Evolutionary conservation across 2,888 invertebrate species (phyloP).

Genomic region (Pollenia labialis): DNA sequence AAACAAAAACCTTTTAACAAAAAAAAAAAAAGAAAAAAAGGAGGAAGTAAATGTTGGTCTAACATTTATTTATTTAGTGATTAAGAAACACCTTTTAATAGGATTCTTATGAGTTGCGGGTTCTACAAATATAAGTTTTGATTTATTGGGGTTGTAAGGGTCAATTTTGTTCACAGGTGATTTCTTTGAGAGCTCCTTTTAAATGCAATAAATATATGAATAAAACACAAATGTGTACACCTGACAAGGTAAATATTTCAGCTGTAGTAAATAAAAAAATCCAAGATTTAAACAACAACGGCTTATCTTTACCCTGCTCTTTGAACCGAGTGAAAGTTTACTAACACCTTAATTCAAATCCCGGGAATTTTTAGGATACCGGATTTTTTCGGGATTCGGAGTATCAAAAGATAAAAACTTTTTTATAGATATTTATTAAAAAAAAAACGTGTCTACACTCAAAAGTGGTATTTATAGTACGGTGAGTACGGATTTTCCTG

Average conservation of each 20-base stretch:
- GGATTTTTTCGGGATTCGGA: no score
- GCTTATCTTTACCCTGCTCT: no score
- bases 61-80: slow-evolving; percentile 66
- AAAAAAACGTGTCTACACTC: no score
- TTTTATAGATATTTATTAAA: no score
- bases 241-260: neutral
- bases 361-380: no score
- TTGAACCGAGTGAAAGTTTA: no score
- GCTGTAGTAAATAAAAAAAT: no score
- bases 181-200: neutral
- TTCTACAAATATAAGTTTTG: slow-evolving; percentile 36
- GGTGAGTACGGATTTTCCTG: no score
- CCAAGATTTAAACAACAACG: no score
- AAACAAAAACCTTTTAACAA: slow-evolving; percentile 2
- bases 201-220: neutral
- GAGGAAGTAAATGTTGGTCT: slow-evolving; percentile 41
- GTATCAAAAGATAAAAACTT: no score
- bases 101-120: neutral
- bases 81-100: slow-evolving; percentile 68
- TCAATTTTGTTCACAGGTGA: slow-evolving; percentile 63
- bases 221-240: neutral
- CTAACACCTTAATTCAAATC: no score
- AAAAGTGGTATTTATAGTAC: no score
- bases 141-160: slow-evolving; percentile 65
- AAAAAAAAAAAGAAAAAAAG: neutral